Evolutionary conservation across 2,113 vertebrate species (phyloP).

Genomic region (Corynorhinus townsendii): DNA sequence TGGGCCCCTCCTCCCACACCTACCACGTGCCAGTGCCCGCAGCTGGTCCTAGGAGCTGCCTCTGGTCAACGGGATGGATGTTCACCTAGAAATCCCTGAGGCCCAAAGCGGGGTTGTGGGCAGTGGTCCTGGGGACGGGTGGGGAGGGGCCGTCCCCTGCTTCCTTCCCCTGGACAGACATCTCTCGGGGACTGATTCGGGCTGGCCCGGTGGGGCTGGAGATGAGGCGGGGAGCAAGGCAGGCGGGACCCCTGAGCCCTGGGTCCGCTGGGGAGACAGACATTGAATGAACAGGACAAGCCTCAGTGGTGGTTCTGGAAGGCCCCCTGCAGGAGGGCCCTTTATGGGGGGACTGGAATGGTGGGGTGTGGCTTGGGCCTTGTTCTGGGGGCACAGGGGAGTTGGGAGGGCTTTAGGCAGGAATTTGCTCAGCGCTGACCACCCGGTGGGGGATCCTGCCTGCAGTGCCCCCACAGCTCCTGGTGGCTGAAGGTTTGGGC

Average conservation of each 20-base stretch:
- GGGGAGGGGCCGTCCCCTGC: background rate
- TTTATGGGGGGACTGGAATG: background rate
- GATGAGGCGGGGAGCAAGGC: background rate
- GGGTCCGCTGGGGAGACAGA: background rate
- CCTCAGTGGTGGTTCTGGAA: background rate
- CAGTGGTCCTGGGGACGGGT: rapidly evolving
- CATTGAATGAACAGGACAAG: background rate
- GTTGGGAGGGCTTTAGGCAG: too few relatives aligned
- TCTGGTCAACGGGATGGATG: rapidly evolving
- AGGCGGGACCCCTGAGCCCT: background rate
- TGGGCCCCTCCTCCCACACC: rapidly evolving
- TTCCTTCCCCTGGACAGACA: rapidly evolving
- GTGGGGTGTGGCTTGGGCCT: background rate
- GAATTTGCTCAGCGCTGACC: background rate
- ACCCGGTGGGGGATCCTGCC: background rate
- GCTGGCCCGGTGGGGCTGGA: rapidly evolving
- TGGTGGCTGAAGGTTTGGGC: slow-evolving; percentile 75
- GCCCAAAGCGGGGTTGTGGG: rapidly evolving
- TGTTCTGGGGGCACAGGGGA: background rate
- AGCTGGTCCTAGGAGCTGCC: background rate
- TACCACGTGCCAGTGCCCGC: background rate
- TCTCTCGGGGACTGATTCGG: background rate
- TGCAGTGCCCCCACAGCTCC: slow-evolving; percentile 74
- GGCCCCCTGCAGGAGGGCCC: background rate
- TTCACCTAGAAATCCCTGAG: rapidly evolving